Evolutionary conservation across 2,888 invertebrate genomes (phyloP).

Genomic region (Autographa gamma): DNA sequence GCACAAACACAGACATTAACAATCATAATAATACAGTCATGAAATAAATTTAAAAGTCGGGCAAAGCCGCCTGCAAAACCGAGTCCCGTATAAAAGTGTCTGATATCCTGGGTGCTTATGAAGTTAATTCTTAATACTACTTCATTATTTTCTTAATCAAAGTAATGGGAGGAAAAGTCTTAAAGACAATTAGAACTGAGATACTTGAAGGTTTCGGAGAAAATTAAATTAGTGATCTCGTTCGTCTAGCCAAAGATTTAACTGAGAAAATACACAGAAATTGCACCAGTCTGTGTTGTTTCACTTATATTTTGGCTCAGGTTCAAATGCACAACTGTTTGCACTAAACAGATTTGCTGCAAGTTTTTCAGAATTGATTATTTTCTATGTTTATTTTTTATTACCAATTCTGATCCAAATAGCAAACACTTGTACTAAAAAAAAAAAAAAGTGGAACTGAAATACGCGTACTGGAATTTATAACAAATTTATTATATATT

Average conservation of each 20-base stretch:
- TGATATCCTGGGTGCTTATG: conserved; percentile 1
- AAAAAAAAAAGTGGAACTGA: too few species aligned
- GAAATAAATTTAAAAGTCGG: background rate
- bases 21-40: background rate
- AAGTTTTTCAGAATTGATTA: background rate
- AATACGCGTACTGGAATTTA: too few species aligned
- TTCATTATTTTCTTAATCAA: conserved; percentile 6
- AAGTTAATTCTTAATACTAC: conserved; percentile 2
- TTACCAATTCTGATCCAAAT: background rate
- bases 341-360: background rate
- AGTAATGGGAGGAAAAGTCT: background rate
- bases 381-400: background rate
- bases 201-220: conserved; percentile 6
- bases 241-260: conserved; percentile 11
- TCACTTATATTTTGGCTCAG: conserved; percentile 21
- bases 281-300: conserved; percentile 9
- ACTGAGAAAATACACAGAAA: background rate
- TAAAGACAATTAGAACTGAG: background rate
- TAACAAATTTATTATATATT: too few species aligned
- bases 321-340: conserved; percentile 17
- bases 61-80: background rate
- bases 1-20: too few species aligned
- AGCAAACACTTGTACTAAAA: too few species aligned
- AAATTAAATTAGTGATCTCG: background rate
- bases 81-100: background rate